Evolutionary conservation across 2,113 vertebrate genomes (phyloP), one percentile per base, ranked within the genome.

Genomic region (Nyctereutes procyonoides): DNA sequence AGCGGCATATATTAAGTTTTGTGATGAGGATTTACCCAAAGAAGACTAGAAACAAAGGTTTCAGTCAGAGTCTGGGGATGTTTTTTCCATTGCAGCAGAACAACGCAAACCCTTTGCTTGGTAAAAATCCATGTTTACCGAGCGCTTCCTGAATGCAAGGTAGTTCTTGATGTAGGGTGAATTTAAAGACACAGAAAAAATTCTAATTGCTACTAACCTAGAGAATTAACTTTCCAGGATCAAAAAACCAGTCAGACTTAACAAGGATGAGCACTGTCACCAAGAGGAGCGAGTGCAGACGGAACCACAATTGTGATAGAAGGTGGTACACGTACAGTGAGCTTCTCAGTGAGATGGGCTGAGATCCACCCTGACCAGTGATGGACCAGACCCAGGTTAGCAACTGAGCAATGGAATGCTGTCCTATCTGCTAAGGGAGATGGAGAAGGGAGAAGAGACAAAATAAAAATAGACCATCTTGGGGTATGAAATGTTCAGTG

Each of bases 11-110:
- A 87, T 32, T 73, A 77, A 56, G 35, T 67, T 55, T 90, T 77
- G 51, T 14, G 30, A 28, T 26, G 38, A 96, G 60, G 84, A 60
- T 79, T 96, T 94, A 56, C 9, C 69, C 62, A 92, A 53, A 35
- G 26, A 81, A 90, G 51, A 76, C 22, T 24, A 51, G 58, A 92
- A 96, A 96, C 76, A 81, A 65, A 51, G 26, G 20, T 90, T 84
- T 93, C 95, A 38, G 83, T 43, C 80, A 53, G 24, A 43, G 48
- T 90, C 85, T 17, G 5, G 81, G 81, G 80, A 81, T 53, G 14
- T 48, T 69, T 93, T 93, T 91, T 88, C 92, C 73, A 30, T 90
- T 93, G 77, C 87, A 35, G 53, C 26, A 60, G 43, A 95, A 85
- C 63, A 35, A 92, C 84, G 65, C 62, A 79, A 85, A 82, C 93